These are phyloP conservation scores for Tringa solitaria DNA, from an alignment of 2,113 vertebrate genomes.

Conservation along the genomic window DNA sequence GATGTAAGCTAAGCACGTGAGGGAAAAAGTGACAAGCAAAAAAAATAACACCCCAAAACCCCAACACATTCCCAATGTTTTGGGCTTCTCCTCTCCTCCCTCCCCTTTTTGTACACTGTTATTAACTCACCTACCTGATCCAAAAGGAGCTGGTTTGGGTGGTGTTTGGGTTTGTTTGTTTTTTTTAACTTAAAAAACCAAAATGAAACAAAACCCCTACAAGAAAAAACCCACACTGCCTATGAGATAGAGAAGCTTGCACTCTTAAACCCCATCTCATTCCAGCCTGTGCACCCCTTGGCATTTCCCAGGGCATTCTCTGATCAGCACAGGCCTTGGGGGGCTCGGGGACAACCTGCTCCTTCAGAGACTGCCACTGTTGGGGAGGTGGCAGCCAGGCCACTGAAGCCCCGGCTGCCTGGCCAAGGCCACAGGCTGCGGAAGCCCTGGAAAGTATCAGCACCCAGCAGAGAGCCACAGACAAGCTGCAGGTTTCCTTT, in stretches of 20 bases:
- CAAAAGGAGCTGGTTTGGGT: background rate
- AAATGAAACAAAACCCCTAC: background rate
- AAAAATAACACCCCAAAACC: background rate
- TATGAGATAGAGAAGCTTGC: background rate
- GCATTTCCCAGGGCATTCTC: background rate
- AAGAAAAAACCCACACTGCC: fast-evolving
- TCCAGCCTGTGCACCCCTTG: background rate
- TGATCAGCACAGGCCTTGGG: background rate
- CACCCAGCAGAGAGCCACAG: background rate
- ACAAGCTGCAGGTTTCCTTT: background rate
- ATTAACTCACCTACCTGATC: background rate
- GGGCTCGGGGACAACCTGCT: background rate
- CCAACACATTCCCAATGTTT: background rate
- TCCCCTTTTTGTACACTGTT: background rate
- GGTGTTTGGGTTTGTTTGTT: background rate
- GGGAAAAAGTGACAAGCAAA: background rate
- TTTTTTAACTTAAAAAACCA: background rate
- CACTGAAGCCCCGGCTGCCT: background rate
- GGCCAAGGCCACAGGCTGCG: fast-evolving
- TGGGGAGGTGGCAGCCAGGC: background rate
- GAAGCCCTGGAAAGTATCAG: background rate
- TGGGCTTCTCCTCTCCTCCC: too few relatives aligned
- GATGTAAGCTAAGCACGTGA: background rate
- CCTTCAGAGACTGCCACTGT: background rate
- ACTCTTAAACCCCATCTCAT: background rate